These are phyloP conservation scores for Dipodomys merriami DNA, from an alignment of 2,113 vertebrate genomes.

Conservation along the genomic window DNA sequence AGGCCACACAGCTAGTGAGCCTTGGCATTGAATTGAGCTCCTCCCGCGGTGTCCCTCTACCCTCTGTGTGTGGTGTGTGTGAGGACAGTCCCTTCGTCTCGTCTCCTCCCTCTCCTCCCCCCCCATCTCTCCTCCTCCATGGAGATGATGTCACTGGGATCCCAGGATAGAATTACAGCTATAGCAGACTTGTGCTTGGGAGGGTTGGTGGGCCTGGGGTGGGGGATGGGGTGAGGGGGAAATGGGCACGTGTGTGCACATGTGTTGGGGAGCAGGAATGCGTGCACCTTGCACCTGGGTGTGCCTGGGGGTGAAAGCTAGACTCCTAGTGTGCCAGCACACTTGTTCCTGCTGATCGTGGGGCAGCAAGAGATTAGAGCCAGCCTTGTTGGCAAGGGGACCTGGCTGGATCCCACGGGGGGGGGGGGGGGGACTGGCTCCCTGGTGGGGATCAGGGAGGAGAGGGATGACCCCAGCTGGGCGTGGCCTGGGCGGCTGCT, in stretches of 20 bases:
- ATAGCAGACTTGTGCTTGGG: not conserved
- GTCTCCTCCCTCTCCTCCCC: not conserved
- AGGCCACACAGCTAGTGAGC: not conserved
- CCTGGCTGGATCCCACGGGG: not conserved
- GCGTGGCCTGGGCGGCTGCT: fast-evolving
- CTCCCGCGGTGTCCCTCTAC: not conserved
- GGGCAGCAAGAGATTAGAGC: not conserved
- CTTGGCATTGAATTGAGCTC: too few species aligned
- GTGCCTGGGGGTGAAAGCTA: too few species aligned
- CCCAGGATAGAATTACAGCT: conserved; percentile 58
- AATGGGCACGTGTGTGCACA: not conserved
- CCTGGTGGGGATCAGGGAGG: too few species aligned
- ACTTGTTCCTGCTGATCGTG: not conserved
- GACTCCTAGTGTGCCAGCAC: too few species aligned
- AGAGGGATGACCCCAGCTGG: too few species aligned
- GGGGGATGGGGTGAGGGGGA: not conserved
- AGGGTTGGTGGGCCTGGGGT: not conserved
- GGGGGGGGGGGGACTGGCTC: not conserved
- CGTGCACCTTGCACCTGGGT: not conserved
- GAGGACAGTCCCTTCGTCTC: not conserved
- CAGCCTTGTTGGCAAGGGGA: not conserved
- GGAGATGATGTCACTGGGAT: conserved; percentile 58
- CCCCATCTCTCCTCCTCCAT: not conserved
- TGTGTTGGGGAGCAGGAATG: not conserved
- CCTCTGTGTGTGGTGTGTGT: not conserved